Evolutionary conservation across 2,113 vertebrate genomes (phyloP), one percentile per base, ranked within the genome.

Genomic region (Tretioscincus oriximinensis): DNA sequence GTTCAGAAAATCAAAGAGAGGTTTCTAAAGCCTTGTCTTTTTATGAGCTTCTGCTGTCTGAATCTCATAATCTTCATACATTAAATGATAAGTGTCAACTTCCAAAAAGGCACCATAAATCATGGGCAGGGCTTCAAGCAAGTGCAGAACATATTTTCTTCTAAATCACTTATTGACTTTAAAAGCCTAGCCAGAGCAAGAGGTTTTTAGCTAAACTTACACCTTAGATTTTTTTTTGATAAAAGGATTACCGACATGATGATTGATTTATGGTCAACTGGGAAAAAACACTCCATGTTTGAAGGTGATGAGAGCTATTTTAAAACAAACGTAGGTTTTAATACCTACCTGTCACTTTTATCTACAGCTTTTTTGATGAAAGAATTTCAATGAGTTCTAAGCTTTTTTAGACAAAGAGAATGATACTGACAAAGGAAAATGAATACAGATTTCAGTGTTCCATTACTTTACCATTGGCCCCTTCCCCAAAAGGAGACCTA

Each of bases 341-440:
- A n/a, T 58, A 89, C 31, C 1, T 7, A 78, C 51, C 28, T 73
- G 29, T 65, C 85, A 31, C 28, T 20, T 31, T 29, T 76, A 76
- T 35, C 54, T 16, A 41, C 22, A 1, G 73, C 21, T 28, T 51
- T n/a, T 45, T 69, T 26, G 28, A 77, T 76, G 6, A 41, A 24
- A 14, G 28, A 24, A 29, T 26, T 60, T 67, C 68, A 16, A 1
- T 80, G 21, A 76, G 26, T 41, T 21, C 21, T 67, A n/a, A 4
- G 47, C 1, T 84, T 71, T 0, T 0, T 61, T 20, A 22, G 8
- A 71, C 29, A 61, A 41, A 61, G 28, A 70, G 22, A 21, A 75
- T 9, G 28, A 9, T 69, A 60, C 49, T 26, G 21, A 78, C 76
- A 83, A 35, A 54, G 54, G 0, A 0, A 22, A 28, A 0, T 81